phyloP scores from a whole-genome alignment of 1,140 invertebrate species.

The Goniozus legneri region DNA sequence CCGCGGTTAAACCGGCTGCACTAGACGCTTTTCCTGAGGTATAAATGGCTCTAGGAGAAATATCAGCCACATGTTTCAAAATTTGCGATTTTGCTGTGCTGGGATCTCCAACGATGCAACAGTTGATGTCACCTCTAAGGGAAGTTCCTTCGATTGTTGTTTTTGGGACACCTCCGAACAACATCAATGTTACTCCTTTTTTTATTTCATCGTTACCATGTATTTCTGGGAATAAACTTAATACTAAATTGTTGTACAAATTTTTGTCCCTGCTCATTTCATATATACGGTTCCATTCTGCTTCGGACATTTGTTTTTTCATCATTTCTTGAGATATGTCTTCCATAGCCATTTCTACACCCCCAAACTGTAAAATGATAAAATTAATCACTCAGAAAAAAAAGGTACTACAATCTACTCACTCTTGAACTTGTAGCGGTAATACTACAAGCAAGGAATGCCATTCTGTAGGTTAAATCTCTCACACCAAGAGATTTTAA shows the following conservation, averaged over 20 bases:
- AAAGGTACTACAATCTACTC: conserved; percentile 23
- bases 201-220: conserved; percentile 99
- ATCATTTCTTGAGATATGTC: conserved; percentile 87
- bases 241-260: conserved; percentile 88
- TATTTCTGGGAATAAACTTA: conserved; percentile 93
- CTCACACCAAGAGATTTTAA: conserved; percentile 92
- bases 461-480: conserved; percentile 92
- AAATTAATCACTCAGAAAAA: conserved; percentile 4
- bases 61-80: conserved; percentile 93
- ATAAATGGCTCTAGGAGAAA: conserved; percentile 94
- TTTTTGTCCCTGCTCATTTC: conserved; percentile 95
- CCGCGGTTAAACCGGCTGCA: conserved; percentile 96
- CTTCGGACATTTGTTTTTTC: conserved; percentile 90
- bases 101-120: conserved; percentile 98
- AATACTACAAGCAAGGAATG: conserved; percentile 93
- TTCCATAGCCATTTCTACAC: conserved; percentile 71
- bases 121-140: conserved; percentile 94
- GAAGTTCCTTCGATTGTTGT: conserved; percentile 85
- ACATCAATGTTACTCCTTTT: conserved; percentile 89
- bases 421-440: conserved; percentile 78
- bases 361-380: conserved; percentile 62
- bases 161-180: conserved; percentile 97
- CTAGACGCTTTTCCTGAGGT: conserved; percentile 98
- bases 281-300: conserved; percentile 94
- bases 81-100: conserved; percentile 98